Evolutionary conservation across 2,888 invertebrate genomes (phyloP), one percentile per base, ranked within the genome.

Genomic region (Liposcelis brunnea): DNA sequence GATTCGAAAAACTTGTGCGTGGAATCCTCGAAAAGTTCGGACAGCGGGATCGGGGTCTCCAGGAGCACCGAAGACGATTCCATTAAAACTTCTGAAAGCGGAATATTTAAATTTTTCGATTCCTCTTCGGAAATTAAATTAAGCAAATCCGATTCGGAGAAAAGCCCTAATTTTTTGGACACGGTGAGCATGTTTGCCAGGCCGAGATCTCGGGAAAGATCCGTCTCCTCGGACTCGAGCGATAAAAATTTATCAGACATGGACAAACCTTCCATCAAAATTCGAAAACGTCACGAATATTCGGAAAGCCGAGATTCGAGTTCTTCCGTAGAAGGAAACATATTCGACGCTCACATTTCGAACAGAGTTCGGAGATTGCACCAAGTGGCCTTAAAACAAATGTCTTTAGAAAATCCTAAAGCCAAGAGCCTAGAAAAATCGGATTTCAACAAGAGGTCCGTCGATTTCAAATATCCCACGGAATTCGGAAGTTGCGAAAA

Each of bases 231-330:
- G 4, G 40, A 40, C 19, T 40, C 40, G 4, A 40, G 40, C 19
- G 40, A 40, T 19, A 40, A 40, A 11, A 40, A 40, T 21, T 19
- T 40, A 11, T 40, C 40, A 19, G 40, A 40, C 19, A 40, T 40
- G 40, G 40, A 40, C 11, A 40, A 40, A 18, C 40, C 40, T 14
- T 35, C 35, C 7, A 40, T 40, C n/a, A 40, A 40, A 19, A 14
- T 19, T n/a, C 40, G 40, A 19, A 16, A 21, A 14, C 15, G 40
- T 7, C 40, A 40, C n/a, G 40, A 40, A 21, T 40, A 40, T 19
- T 40, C 40, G 19, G 40, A 40, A 18, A 19, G 19, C 11, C 40
- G 40, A 3, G 40, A 40, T 18, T 40, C 40, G 7, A 40, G 40
- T 40, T 40, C 40, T n/a, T 19, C 19, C 5, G 16, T 18, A 7